Percentiles rank a stretch among this genome's conserved stretches.
These are phyloP conservation scores for Haemorhous mexicanus DNA, from an alignment of 2,113 vertebrate genomes.

Conservation along the genomic window DNA sequence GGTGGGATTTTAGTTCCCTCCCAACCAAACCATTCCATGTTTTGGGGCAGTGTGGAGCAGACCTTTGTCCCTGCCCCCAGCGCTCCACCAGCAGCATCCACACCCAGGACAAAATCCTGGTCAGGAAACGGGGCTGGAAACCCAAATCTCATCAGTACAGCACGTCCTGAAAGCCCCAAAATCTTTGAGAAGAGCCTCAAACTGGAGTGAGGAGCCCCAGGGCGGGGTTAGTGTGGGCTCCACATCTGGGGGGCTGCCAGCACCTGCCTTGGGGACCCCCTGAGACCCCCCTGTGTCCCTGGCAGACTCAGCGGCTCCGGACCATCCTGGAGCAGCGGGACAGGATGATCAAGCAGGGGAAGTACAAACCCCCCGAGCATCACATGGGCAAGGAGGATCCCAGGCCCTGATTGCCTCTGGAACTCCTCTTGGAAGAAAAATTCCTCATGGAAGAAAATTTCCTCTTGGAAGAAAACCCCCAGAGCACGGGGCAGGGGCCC, in stretches of 20 bases:
- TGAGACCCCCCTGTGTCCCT: not conserved
- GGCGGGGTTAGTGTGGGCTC: accelerated
- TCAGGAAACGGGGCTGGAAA: too few species aligned
- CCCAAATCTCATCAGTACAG: accelerated
- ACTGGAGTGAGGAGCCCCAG: accelerated
- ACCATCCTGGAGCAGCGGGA: constrained; percentile 77
- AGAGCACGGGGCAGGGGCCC: not conserved
- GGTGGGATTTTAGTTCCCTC: not conserved
- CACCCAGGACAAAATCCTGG: not conserved
- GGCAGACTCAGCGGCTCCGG: constrained; percentile 73
- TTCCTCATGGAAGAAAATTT: not conserved
- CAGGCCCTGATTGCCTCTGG: constrained; percentile 45
- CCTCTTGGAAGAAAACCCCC: accelerated
- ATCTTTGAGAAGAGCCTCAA: not conserved
- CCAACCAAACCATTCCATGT: accelerated
- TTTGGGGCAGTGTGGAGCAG: not conserved
- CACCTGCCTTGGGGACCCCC: not conserved
- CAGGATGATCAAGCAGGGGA: constrained; percentile 86
- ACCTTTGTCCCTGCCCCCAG: not conserved
- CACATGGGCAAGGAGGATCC: constrained; percentile 70
- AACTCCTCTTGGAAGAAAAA: not conserved
- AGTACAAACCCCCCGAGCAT: constrained; percentile 77
- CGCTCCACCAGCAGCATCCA: accelerated
- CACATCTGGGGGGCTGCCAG: accelerated
- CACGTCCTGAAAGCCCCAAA: too few species aligned